A percentile compares a stretch with the other conserved stretches of the same genome.
Conservation (phyloP, 2,113 vertebrate species). For the Myiozetetes cayanensis region DNA sequence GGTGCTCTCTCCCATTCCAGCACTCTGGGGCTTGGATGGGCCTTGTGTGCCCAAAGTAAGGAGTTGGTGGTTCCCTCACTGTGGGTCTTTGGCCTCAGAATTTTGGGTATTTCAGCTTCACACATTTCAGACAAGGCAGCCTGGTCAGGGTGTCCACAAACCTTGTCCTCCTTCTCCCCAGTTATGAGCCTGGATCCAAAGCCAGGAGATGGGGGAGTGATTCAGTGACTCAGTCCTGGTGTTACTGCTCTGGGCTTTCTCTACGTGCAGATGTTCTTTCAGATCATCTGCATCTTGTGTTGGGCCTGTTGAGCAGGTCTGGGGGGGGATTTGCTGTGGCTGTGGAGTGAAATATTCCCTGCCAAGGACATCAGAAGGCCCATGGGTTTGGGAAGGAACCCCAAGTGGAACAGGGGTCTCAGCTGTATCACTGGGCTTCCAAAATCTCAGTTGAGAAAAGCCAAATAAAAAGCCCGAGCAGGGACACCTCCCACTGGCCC, state of each 20-base stretch:
- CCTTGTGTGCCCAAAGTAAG: rapidly evolving
- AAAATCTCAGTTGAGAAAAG: background rate
- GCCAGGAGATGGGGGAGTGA: background rate
- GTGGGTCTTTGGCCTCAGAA: background rate
- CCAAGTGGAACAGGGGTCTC: background rate
- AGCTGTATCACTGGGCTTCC: background rate
- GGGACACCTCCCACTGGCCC: background rate
- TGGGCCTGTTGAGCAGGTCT: background rate
- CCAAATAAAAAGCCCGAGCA: background rate
- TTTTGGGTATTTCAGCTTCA: background rate
- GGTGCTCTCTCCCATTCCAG: background rate
- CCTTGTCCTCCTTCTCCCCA: background rate
- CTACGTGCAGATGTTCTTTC: rapidly evolving
- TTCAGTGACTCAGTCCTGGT: background rate
- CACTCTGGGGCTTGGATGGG: background rate
- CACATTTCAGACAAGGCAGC: rapidly evolving
- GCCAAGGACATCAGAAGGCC: background rate
- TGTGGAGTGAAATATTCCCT: background rate
- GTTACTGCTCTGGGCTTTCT: background rate
- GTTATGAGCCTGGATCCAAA: rapidly evolving
- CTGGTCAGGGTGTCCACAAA: background rate
- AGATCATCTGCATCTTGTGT: rapidly evolving
- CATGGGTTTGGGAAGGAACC: background rate
- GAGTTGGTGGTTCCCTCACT: rapidly evolving
- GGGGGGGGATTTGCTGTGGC: background rate